Percentiles rank a stretch among this genome's conserved stretches.
These are phyloP conservation scores for Lapara coniferarum DNA, from an alignment of 2,888 invertebrate species.

Conservation along the genomic window DNA sequence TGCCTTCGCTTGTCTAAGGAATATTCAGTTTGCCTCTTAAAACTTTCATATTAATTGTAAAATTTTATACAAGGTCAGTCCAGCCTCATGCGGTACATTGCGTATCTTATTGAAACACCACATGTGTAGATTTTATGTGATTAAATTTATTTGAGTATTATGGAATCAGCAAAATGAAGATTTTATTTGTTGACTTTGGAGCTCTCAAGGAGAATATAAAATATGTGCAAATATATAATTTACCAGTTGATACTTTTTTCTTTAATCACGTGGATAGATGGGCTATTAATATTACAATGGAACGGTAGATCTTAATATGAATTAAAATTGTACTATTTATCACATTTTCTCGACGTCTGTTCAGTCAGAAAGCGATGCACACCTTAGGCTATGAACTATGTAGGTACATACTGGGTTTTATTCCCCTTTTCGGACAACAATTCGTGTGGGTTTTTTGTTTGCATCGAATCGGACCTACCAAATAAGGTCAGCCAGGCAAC, in stretches of 20 bases:
- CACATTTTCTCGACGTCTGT: no score
- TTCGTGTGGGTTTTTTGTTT: no score
- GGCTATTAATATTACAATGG: no score
- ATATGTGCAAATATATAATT: background rate
- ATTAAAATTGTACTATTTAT: no score
- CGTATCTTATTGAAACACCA: background rate
- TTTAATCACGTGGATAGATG: background rate
- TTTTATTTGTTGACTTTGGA: background rate
- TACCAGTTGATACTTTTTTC: background rate
- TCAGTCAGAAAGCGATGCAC: no score
- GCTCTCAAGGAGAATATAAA: conserved; percentile 4
- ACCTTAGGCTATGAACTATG: no score
- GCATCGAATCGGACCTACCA: no score
- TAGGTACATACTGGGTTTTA: no score
- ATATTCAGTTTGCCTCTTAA: background rate
- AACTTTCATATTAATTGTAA: background rate
- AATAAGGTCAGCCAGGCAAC: no score
- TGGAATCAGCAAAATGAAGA: background rate
- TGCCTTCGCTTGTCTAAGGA: no score
- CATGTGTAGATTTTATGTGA: background rate
- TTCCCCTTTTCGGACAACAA: no score
- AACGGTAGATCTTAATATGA: no score
- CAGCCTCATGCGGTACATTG: background rate
- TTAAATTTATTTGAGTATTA: background rate
- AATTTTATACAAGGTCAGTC: background rate